These are phyloP conservation scores for Naja naja DNA, from an alignment of 2,113 vertebrate genomes.

Conservation along the genomic window DNA sequence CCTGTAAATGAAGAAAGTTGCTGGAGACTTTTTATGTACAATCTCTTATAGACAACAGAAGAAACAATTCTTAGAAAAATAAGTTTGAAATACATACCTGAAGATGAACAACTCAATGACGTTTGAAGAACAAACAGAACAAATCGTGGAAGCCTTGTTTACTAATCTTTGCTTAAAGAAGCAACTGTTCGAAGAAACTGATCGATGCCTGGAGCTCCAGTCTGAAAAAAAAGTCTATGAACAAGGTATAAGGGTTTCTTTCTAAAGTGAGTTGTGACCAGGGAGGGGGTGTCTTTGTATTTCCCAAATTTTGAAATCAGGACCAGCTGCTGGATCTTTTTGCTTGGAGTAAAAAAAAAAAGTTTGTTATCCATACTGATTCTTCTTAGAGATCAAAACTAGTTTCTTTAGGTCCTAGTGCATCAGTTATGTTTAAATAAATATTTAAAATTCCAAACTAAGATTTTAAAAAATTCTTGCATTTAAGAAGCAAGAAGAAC, in stretches of 20 bases:
- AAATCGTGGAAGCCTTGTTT: slow-evolving; percentile 44
- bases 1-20: neutral
- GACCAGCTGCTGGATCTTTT: neutral
- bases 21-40: accelerated
- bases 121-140: slow-evolving; percentile 61
- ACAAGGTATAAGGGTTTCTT: slow-evolving; percentile 37
- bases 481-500: neutral
- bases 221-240: accelerated
- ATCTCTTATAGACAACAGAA: neutral
- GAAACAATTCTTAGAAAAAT: neutral
- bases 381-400: neutral
- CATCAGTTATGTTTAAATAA: neutral
- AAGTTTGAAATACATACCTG: neutral
- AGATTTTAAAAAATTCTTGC: neutral
- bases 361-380: neutral
- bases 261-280: neutral
- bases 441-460: neutral
- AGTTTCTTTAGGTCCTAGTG: neutral
- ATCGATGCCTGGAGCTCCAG: accelerated
- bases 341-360: neutral
- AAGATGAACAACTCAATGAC: slow-evolving; percentile 44
- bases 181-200: accelerated
- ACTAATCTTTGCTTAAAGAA: neutral
- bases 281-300: neutral
- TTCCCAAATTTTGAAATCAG: neutral